A percentile compares a stretch with the other conserved stretches of the same genome.
These are phyloP conservation scores for Gallinago media DNA, from an alignment of 2,113 vertebrate species.

Conservation along the genomic window DNA sequence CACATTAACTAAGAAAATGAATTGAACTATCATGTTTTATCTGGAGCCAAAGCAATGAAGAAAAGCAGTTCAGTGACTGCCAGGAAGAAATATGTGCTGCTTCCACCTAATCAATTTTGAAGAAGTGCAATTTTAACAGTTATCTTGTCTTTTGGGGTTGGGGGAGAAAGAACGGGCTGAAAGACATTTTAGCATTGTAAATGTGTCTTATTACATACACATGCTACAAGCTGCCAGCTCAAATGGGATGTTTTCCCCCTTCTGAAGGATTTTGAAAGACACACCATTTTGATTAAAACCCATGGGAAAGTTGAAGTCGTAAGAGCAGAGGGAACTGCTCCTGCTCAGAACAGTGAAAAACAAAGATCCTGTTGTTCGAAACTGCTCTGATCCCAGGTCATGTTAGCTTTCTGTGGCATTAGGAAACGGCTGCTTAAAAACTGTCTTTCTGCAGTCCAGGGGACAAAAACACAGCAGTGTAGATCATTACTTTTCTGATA, in stretches of 20 bases:
- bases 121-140: background rate
- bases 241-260: background rate
- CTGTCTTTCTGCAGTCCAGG: background rate
- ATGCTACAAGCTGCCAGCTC: background rate
- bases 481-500: slow-evolving; percentile 45
- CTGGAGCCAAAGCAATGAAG: background rate
- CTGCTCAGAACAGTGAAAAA: background rate
- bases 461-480: slow-evolving; percentile 36
- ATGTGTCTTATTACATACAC: background rate
- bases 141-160: background rate
- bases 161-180: background rate
- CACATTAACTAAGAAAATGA: background rate
- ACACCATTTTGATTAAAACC: slow-evolving; percentile 21
- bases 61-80: background rate
- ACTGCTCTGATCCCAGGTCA: slow-evolving; percentile 40
- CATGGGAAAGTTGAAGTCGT: background rate
- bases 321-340: background rate
- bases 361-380: slow-evolving; percentile 38
- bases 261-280: background rate
- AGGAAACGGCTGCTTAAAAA: slow-evolving; percentile 25
- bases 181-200: background rate
- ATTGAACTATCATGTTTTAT: background rate
- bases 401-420: slow-evolving; percentile 11
- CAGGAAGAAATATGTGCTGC: background rate
- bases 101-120: background rate